phyloP scores from a whole-genome alignment of 35 echinoderm and acorn worm genomes.

The Nesometra sesokonis region DNA sequence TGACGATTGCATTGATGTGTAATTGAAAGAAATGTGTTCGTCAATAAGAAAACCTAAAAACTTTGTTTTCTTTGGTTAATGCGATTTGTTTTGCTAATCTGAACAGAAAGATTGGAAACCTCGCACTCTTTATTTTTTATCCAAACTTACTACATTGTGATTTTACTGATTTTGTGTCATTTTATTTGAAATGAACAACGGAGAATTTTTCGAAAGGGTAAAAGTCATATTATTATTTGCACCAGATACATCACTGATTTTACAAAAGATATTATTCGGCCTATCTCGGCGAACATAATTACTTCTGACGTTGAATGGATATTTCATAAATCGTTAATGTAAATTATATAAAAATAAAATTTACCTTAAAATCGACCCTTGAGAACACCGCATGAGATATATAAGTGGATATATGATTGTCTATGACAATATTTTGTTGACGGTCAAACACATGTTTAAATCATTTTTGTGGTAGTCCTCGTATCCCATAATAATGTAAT shows the following conservation, averaged over 20 bases:
- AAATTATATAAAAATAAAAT: slow-evolving; percentile 19
- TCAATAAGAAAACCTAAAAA: no score
- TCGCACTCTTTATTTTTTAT: no score
- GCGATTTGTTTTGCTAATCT: no score
- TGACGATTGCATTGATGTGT: no score
- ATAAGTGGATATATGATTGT: not conserved
- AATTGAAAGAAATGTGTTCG: no score
- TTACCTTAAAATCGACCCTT: slow-evolving; percentile 19
- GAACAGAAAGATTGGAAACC: no score
- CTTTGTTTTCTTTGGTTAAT: no score
- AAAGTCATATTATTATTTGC: no score
- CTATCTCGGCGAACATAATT: not conserved
- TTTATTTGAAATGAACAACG: no score
- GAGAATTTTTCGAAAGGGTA: no score
- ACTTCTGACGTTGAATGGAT: not conserved
- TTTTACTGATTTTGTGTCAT: no score
- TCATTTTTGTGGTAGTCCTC: not conserved
- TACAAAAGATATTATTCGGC: not conserved
- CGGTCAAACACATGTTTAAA: slow-evolving; percentile 22
- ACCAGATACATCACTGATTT: not conserved
- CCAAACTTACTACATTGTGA: no score
- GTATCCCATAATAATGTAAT: slow-evolving; percentile 12
- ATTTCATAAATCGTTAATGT: slow-evolving; percentile 19
- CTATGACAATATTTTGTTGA: slow-evolving; percentile 22
- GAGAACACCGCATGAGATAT: slow-evolving; percentile 24